phyloP scores from a whole-genome alignment of 64 coral and sea anemone species.

The Hydrozoanthus tunicans region DNA sequence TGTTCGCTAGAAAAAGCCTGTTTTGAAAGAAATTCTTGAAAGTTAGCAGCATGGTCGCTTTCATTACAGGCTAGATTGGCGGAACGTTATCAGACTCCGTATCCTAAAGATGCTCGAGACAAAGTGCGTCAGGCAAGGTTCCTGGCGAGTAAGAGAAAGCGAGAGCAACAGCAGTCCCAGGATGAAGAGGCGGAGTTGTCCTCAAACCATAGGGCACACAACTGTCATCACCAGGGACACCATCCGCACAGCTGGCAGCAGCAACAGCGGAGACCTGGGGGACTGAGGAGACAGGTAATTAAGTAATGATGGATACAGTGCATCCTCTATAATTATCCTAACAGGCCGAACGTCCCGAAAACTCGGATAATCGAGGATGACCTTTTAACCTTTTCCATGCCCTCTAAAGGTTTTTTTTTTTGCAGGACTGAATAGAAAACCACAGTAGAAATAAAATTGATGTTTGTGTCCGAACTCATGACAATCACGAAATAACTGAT shows the following conservation, averaged over 20 bases:
- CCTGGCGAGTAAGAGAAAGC: constrained; percentile 45
- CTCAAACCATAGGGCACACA: background rate
- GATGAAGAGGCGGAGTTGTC: constrained; percentile 8
- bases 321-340: background rate
- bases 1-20: background rate
- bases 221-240: constrained; percentile 23
- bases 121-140: constrained; percentile 49
- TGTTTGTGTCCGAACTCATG: background rate
- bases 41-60: background rate
- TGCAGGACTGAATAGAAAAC: background rate
- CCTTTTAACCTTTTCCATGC: background rate
- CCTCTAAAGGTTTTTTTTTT: background rate
- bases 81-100: constrained; percentile 47
- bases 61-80: constrained; percentile 27
- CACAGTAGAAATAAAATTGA: background rate
- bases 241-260: constrained; percentile 54
- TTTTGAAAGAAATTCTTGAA: background rate
- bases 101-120: constrained; percentile 43
- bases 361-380: background rate
- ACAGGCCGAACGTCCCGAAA: background rate
- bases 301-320: no score
- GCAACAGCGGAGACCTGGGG: constrained; percentile 25
- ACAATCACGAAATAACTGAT: background rate
- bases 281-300: background rate
- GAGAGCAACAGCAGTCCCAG: constrained; percentile 30